These are phyloP conservation scores for Fundulus diaphanus DNA, from an alignment of 2,797 vertebrate genomes.

Conservation along the genomic window DNA sequence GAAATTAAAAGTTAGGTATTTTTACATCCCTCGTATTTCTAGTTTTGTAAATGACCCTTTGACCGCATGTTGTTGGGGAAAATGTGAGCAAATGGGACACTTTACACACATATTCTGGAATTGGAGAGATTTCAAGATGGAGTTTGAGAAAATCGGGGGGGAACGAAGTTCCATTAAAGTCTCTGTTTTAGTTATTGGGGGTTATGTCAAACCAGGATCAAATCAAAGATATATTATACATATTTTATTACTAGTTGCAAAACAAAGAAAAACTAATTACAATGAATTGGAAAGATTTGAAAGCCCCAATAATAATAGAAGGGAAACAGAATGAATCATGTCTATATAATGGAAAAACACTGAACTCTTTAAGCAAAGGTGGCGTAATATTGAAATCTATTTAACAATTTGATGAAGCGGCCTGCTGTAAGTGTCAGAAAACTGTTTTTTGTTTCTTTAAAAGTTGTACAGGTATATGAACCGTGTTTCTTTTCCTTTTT, in stretches of 20 bases:
- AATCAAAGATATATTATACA: no score
- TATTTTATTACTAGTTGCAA: no score
- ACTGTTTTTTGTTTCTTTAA: not conserved
- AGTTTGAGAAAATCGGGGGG: not conserved
- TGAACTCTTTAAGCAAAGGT: not conserved
- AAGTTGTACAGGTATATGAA: not conserved
- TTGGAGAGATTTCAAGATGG: not conserved
- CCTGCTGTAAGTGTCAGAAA: not conserved
- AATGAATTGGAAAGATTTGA: no score
- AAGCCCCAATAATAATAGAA: no score
- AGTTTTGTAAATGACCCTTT: not conserved
- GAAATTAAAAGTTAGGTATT: not conserved
- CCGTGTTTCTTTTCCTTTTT: not conserved
- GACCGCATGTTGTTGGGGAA: not conserved
- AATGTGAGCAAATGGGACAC: not conserved
- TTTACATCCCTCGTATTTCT: not conserved
- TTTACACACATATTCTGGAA: not conserved
- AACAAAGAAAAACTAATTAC: no score
- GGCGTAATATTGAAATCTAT: not conserved
- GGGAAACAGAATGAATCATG: no score
- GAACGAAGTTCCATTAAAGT: not conserved
- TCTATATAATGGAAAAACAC: no score
- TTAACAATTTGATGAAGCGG: not conserved
- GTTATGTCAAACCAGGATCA: no score
- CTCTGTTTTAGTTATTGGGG: no score